Base-by-base conservation (phyloP, 1,140 invertebrate species). In the Bombus pascuorum region DNA sequence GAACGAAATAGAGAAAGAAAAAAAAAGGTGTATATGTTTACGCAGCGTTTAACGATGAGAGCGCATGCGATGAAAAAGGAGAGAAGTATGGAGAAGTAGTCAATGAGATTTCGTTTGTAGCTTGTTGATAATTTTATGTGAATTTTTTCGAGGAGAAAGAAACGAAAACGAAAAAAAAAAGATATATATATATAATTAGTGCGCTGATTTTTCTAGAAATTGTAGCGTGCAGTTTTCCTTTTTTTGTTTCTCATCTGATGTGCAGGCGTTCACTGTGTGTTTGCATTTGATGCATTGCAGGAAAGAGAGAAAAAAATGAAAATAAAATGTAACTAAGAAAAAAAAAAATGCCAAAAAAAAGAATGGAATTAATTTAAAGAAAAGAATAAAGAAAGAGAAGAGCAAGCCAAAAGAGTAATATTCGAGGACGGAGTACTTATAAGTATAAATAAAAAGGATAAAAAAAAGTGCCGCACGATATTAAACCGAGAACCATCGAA, bases 21-120 rank as follows among this genome's bases (percentile, higher is more conserved):
- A 89, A 90, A 90, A 88, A 75, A 86, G 87, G 53, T 89, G 87
- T 86, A 86, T 83, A 87, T 77, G 83, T 90, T 90, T 18, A 80
- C 65, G 79, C 89, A 74, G 73, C 76, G 87, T 87, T 89, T 73
- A 73, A 88, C 57, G 37, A 86, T 73, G 83, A 77, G 39, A 80
- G 32, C 39, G 78, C 47, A 39, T 22, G 37, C 39, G 39, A 80
- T 34, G 44, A 57, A 75, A 86, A 70, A 83, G 32, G 32, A 32
- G 18, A 85, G 81, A 81, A 76, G 78, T 73, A 85, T 86, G 53
- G 82, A 87, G 75, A 66, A 79, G 77, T 91, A 89, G 87, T 83
- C 78, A n/a, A 83, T 44, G 79, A 79, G 72, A 82, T 91, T 90
- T 91, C 85, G 83, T 88, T 91, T 86, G 82, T 91, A 91, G 90